These are phyloP conservation scores for Parascotia fuliginaria DNA, from an alignment of 2,888 invertebrate genomes.

Conservation along the genomic window DNA sequence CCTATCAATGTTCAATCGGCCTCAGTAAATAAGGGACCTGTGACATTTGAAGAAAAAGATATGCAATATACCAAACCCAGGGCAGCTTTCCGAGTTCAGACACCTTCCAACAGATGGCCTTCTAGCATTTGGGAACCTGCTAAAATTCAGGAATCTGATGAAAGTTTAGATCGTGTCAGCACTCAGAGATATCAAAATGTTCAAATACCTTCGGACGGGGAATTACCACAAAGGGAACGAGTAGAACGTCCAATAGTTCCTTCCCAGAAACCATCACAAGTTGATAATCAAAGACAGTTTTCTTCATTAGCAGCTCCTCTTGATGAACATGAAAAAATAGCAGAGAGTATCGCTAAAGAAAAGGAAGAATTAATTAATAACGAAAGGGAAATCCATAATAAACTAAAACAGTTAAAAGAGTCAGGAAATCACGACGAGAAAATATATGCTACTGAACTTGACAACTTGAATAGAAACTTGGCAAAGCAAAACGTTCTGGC, in stretches of 20 bases:
- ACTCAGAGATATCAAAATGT: not conserved
- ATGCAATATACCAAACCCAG: not conserved
- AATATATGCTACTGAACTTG: constrained; percentile 56
- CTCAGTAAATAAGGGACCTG: constrained; percentile 1
- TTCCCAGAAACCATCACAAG: not conserved
- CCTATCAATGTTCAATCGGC: not conserved
- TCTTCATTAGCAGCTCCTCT: constrained; percentile 37
- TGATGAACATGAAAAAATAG: constrained; percentile 38
- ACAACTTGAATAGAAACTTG: constrained; percentile 52
- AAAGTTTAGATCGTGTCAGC: not conserved
- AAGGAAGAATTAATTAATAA: constrained; percentile 40
- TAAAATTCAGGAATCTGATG: not conserved
- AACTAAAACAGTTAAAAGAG: constrained; percentile 52
- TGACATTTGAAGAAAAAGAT: constrained; percentile 3
- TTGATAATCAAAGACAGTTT: constrained; percentile 20
- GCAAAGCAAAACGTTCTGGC: constrained; percentile 58
- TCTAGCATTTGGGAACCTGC: not conserved
- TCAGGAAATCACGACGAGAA: constrained; percentile 59
- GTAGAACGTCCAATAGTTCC: constrained; percentile 19
- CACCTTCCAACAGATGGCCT: not conserved
- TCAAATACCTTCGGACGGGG: not conserved
- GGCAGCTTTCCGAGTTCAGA: not conserved
- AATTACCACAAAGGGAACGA: not conserved
- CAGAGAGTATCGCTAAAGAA: constrained; percentile 34
- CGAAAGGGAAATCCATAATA: constrained; percentile 38